Base-by-base conservation (phyloP, 2,797 vertebrate genomes). In the Coregonus sp. region DNA sequence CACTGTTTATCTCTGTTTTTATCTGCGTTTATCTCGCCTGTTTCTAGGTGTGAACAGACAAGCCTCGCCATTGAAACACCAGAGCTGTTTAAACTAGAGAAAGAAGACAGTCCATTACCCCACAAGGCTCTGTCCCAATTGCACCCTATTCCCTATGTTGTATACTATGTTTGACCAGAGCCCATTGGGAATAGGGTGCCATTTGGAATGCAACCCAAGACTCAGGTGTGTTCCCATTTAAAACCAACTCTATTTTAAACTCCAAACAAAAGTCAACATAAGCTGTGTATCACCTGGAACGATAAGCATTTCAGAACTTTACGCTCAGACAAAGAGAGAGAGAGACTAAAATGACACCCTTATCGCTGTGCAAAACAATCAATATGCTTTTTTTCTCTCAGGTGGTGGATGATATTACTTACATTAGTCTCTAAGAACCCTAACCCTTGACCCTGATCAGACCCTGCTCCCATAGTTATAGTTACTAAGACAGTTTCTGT, bases 1-100 rank as follows among this genome's bases (percentile, higher is more conserved):
- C 84, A 85, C 40, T 47, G 40, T 47, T 47, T 47, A 47, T 47
- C 40, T 47, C 77, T 83, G 59, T 80, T 33, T 35, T 74, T 86
- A 86, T 90, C 86, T 79, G 78, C 20, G 35, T 75, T 18, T 47
- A 89, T 91, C 88, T 90, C 84, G 89, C 90, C 78, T 87, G 85
- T 91, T 89, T 83, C 86, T 89, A 93, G 90, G 93, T 92, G 90
- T 93, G 87, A 94, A 86, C 88, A 84, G 33, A 31, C 40, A 47
- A 47, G 40, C 83, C 86, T 82, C 84, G 85, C 75, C 88, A 80
- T 90, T 75, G 40, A 59, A 82, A 78, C 93, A 90, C 75, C 90
- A 73, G 82, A 87, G 79, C 84, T 94, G 90, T 95, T 94, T 93
- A 94, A 94, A 91, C 78, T 89, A 95, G 95, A 96, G 96, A 95